A percentile compares a stretch with the other conserved stretches of the same genome.
Conservation (phyloP, 2,113 vertebrate species). For the Madoqua kirkii region DNA sequence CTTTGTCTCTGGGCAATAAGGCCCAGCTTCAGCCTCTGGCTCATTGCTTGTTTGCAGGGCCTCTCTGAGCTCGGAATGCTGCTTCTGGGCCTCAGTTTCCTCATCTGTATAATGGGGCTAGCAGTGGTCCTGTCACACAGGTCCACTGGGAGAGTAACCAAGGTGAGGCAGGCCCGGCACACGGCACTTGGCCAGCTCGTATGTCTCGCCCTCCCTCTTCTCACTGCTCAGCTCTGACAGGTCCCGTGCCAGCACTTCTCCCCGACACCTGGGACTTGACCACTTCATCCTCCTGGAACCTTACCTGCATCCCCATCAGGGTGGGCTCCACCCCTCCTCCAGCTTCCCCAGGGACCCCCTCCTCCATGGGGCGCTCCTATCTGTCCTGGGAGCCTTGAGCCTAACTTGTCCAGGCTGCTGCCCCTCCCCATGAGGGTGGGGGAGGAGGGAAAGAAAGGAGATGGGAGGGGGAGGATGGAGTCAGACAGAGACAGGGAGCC, state of each 20-base stretch:
- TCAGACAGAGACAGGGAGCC: no score
- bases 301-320: neutral
- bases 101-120: neutral
- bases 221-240: neutral
- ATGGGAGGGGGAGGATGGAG: no score
- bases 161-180: neutral
- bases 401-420: neutral
- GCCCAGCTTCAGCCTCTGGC: neutral
- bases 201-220: fast-evolving
- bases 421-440: neutral
- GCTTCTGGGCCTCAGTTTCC: neutral
- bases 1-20: neutral
- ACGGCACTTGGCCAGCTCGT: fast-evolving
- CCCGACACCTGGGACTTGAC: fast-evolving
- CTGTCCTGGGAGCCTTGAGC: no score
- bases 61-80: fast-evolving
- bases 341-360: neutral
- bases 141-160: neutral
- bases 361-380: neutral
- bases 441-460: neutral
- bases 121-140: fast-evolving
- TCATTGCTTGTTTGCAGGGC: neutral
- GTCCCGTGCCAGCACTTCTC: fast-evolving
- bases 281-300: neutral
- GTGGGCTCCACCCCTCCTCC: neutral